Evolutionary conservation across 2,113 vertebrate species (phyloP).

Genomic region (Sylvia atricapilla): DNA sequence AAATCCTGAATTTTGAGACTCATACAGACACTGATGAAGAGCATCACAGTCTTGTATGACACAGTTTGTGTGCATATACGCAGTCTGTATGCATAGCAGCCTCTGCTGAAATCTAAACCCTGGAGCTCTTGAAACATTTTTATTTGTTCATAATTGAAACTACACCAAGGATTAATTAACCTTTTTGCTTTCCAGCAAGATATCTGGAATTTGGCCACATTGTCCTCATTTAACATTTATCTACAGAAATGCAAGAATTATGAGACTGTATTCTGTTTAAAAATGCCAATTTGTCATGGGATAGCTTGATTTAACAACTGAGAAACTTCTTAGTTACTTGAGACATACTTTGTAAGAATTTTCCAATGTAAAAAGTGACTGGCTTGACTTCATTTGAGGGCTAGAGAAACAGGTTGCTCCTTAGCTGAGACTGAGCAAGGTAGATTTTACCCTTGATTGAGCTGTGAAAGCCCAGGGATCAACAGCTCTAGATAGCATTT

Average conservation of each 20-base stretch:
- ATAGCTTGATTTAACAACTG: background rate
- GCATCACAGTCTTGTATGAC: background rate
- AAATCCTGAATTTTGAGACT: background rate
- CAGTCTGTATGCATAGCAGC: background rate
- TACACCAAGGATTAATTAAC: conserved; percentile 5
- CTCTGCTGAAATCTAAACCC: background rate
- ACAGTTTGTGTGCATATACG: too few species aligned
- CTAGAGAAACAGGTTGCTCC: background rate
- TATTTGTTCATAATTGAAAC: background rate
- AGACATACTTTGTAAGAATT: background rate
- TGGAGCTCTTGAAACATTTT: background rate
- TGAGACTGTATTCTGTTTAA: background rate
- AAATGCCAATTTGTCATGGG: background rate
- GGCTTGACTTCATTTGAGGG: background rate
- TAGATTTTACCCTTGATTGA: background rate
- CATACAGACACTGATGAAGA: background rate
- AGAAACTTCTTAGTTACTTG: background rate
- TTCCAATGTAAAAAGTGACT: background rate
- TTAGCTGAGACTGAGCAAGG: background rate
- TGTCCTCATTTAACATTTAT: background rate
- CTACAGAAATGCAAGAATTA: background rate
- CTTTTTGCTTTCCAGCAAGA: conserved; percentile 14
- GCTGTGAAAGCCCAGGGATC: background rate
- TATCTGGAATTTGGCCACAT: background rate
- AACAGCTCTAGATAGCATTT: background rate